Evolutionary conservation across 2,113 vertebrate genomes (phyloP).

Genomic region (Diphyllodes magnificus): DNA sequence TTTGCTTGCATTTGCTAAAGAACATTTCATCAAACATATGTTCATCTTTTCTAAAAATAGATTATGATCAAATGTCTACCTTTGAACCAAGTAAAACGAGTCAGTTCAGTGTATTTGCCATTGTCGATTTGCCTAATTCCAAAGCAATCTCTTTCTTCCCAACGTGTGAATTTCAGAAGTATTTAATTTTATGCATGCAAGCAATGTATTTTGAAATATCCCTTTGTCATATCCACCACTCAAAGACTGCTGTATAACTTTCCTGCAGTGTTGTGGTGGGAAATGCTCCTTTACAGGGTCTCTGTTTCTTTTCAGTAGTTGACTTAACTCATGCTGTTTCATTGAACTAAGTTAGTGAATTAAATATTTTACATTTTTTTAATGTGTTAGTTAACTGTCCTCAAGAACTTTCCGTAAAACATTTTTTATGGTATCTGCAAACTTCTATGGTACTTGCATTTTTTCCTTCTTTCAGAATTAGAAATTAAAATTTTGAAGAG

Average conservation of each 20-base stretch:
- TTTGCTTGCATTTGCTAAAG: background rate
- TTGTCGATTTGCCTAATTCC: background rate
- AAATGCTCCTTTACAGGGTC: background rate
- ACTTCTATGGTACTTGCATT: background rate
- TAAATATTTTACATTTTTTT: background rate
- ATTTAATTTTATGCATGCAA: background rate
- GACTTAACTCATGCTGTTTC: background rate
- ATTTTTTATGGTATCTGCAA: background rate
- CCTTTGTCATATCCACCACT: background rate
- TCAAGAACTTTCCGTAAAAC: background rate
- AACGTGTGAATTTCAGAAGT: background rate
- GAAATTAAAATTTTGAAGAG: background rate
- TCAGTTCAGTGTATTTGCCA: background rate
- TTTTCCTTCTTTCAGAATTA: background rate
- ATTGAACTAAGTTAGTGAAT: background rate
- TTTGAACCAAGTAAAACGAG: background rate
- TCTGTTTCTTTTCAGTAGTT: background rate
- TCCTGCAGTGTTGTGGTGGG: background rate
- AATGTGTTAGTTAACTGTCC: background rate
- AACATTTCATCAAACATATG: slow-evolving; percentile 20
- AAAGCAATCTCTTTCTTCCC: background rate
- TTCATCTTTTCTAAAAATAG: background rate
- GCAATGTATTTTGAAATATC: background rate
- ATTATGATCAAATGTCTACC: background rate
- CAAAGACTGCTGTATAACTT: background rate